Base-by-base conservation (phyloP, 2,113 vertebrate genomes). In the Aplodontia rufa region DNA sequence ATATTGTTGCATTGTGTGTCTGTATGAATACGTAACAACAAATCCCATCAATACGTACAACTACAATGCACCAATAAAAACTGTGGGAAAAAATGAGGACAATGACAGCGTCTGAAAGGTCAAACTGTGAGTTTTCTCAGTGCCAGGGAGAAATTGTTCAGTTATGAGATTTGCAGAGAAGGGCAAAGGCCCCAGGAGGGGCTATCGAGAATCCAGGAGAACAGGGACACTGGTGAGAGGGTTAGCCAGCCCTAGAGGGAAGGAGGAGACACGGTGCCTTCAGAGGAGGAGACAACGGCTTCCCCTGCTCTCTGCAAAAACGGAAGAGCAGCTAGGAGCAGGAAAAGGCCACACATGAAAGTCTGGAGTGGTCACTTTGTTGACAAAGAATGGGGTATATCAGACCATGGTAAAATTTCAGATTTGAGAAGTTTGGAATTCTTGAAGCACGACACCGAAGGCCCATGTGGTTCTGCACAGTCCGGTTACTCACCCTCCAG, bases 231-330 rank as follows among this genome's bases (percentile, higher is more conserved):
- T 3, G 47, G 51, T 1, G 26, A 4, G 32, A 13, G 75, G 28
- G 28, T 35, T 0, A 32, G 24, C 0, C 0, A 69, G 66, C 22
- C 8, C 26, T 3, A 2, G 11, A 10, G 3, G 22, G 72, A 66
- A 51, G 69, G 37, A 49, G n/a, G 20, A 92, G 17, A 78, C 9
- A 2, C 2, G 26, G 47, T 17, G 76, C 16, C 30, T 60, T 47
- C n/a, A n/a, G 19, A 62, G 20, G 35, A n/a, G 26, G 49, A 32
- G 6, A 4, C 0, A 0, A 32, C 10, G 19, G 26, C 49, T 5
- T 20, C 37, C 32, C 24, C 4, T 1, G 12, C 9, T 37, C 26
- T 45, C 47, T 58, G 2, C 28, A 45, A 69, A 53, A 42, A 66
- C 3, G 32, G 32, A 32, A 37, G 17, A 37, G 53, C 26, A 55